These are phyloP conservation scores for Cantharis rustica DNA, from an alignment of 2,888 invertebrate species.

Conservation along the genomic window DNA sequence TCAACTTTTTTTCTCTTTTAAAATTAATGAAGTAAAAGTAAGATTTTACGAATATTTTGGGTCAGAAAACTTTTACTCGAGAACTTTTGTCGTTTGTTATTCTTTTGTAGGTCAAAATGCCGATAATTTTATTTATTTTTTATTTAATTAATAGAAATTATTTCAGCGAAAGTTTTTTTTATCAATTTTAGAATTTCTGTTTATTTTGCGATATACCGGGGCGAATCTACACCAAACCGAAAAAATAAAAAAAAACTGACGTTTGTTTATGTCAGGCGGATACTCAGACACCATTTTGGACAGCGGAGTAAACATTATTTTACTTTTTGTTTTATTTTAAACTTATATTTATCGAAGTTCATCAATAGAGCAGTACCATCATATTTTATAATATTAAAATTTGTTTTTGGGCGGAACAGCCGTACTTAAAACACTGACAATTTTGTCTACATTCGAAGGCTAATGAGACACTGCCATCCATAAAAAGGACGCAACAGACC, in stretches of 20 bases:
- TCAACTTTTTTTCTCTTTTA: neutral
- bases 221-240: too few relatives aligned
- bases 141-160: neutral
- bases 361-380: too few relatives aligned
- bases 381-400: too few relatives aligned
- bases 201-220: neutral
- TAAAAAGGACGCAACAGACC: too few relatives aligned
- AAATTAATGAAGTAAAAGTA: neutral
- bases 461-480: neutral
- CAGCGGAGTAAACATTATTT: too few relatives aligned
- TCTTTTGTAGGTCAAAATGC: neutral
- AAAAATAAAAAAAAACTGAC: too few relatives aligned
- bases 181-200: neutral
- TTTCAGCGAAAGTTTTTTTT: neutral
- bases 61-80: neutral
- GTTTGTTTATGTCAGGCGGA: too few relatives aligned
- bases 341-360: too few relatives aligned
- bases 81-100: neutral
- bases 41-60: neutral
- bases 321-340: too few relatives aligned
- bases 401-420: too few relatives aligned
- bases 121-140: neutral
- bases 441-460: neutral
- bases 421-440: too few relatives aligned
- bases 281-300: too few relatives aligned